Evolutionary conservation across 2,888 invertebrate genomes (phyloP), one percentile per base, ranked within the genome.

Genomic region (Thumatha senex): DNA sequence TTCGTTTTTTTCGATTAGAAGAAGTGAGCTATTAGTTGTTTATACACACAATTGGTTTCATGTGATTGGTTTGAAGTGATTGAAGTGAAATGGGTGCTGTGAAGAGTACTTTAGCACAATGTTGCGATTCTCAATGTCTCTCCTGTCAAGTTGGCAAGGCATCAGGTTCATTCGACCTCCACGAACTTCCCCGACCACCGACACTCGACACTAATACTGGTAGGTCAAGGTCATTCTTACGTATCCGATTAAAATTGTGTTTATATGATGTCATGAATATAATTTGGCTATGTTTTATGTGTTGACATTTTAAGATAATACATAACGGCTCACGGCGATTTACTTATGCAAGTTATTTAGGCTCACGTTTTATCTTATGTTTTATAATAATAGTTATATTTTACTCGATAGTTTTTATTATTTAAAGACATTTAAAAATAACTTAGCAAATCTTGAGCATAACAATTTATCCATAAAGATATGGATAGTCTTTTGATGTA

Each of bases 161-260:
- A 24, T 68, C 76, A 0, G 82, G 82, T 40, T 84, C 86, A 1
- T 86, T 88, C 46, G 89, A 89, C 61, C 70, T 89, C 15, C 83
- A 76, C 63, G 86, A 86, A 50, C 56, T 90, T 48, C 90, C 90
- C 15, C 76, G 87, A 50, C 90, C 89, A 31, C 89, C 86, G 7
- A 72, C 67, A 46, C 68, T 82, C 60, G 81, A 80, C 50, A 56
- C 57, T 44, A 77, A 82, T n/a, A 78, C 72, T 56, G 82, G 86
- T 88, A 83, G 72, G 85, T 82, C 74, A 76, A 73, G 72, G 75
- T 35, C 14, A 11, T 31, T 35, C 31, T 12, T 43, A 24, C 35
- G 36, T 14, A 34, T 49, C 7, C 24, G 13, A 39, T 34, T 13
- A 29, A 10, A 12, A 40, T 31, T 10, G 15, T 41, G 40, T 33